phyloP scores from a whole-genome alignment of 1,140 invertebrate species.

The Microplitis demolitor region DNA sequence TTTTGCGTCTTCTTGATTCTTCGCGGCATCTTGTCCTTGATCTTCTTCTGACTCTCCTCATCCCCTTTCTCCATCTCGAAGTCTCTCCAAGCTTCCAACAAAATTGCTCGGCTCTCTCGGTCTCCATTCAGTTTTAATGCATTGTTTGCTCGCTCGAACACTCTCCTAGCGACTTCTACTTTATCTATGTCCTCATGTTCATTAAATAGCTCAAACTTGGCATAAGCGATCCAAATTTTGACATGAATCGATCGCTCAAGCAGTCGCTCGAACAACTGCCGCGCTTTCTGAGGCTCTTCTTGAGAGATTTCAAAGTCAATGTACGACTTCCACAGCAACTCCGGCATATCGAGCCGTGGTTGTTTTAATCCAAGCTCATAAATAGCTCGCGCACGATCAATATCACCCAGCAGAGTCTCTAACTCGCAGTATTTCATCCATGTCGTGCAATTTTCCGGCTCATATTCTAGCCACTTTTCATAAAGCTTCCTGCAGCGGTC shows the following conservation, averaged over 20 bases:
- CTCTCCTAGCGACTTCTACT: constrained; percentile 74
- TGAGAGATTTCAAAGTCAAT: constrained; percentile 98
- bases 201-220: constrained; percentile 89
- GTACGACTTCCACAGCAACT: constrained; percentile 97
- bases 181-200: constrained; percentile 68
- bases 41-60: constrained; percentile 72
- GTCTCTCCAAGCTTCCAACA: constrained; percentile 95
- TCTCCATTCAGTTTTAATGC: constrained; percentile 73
- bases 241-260: constrained; percentile 95
- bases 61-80: constrained; percentile 90
- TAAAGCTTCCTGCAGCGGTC: constrained; percentile 92
- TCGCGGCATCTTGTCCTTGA: constrained; percentile 89
- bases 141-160: constrained; percentile 91
- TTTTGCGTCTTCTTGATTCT: constrained; percentile 94
- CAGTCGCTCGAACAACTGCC: constrained; percentile 91
- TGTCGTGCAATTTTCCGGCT: constrained; percentile 95
- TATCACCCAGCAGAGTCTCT: constrained; percentile 94
- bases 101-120: constrained; percentile 89
- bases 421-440: constrained; percentile 99
- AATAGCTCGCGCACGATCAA: constrained; percentile 89
- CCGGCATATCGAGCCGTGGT: constrained; percentile 96
- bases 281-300: constrained; percentile 87
- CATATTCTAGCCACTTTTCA: constrained; percentile 96
- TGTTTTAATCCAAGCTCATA: constrained; percentile 94
- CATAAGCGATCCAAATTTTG: constrained; percentile 98